Evolutionary conservation across 2,113 vertebrate species (phyloP).

Genomic region (Martes martes): DNA sequence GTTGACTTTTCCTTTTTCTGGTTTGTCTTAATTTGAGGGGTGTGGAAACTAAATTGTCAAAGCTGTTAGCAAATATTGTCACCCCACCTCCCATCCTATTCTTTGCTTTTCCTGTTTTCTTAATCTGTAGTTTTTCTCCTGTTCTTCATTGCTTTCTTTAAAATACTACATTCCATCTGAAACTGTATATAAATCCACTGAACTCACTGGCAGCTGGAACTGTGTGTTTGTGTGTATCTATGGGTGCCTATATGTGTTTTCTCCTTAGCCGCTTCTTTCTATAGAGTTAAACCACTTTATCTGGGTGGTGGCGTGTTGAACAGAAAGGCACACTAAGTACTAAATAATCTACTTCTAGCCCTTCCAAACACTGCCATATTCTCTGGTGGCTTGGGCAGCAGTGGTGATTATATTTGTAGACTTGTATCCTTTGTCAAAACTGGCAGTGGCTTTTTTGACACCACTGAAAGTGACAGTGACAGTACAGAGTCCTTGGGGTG

Average conservation of each 20-base stretch:
- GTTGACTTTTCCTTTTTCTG: background rate
- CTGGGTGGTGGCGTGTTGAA: background rate
- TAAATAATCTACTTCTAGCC: constrained; percentile 35
- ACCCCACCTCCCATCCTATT: background rate
- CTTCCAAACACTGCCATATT: background rate
- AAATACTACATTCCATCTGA: background rate
- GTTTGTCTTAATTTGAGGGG: background rate
- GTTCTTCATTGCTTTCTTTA: background rate
- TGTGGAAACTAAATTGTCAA: background rate
- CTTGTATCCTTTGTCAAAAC: constrained; percentile 50
- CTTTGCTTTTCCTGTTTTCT: background rate
- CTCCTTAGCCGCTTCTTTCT: background rate
- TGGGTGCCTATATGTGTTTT: background rate
- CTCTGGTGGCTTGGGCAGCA: background rate
- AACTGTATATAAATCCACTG: background rate
- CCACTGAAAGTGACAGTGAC: constrained; percentile 48
- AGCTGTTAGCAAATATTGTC: background rate
- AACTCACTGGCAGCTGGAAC: background rate
- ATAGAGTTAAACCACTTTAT: background rate
- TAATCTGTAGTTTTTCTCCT: background rate
- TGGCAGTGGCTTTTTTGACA: constrained; percentile 34
- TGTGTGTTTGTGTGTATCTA: background rate
- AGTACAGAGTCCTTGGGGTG: constrained; percentile 27
- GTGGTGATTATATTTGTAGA: constrained; percentile 28
- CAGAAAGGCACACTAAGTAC: background rate